Conservation (phyloP, 2,888 invertebrate species). For the Synanthedon formicaeformis region DNA sequence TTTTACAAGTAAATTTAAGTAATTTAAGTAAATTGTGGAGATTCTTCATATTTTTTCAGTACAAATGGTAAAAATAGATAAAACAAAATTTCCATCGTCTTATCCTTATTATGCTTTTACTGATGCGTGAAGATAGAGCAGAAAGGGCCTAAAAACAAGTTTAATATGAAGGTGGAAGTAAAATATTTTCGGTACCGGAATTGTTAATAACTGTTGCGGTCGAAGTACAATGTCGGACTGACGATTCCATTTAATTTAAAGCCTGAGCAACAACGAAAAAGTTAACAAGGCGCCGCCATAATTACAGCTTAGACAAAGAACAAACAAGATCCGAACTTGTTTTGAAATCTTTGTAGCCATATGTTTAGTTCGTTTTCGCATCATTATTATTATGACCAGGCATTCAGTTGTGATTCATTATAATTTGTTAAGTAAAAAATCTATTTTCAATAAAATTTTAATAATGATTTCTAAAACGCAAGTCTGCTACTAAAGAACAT, state of each 20-base stretch:
- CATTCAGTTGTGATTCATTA: too few relatives aligned
- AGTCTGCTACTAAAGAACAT: too few relatives aligned
- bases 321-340: conserved; percentile 52
- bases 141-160: conserved; percentile 55
- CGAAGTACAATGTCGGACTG: conserved; percentile 31
- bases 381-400: conserved; percentile 11
- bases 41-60: too few relatives aligned
- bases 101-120: conserved; percentile 31
- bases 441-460: too few relatives aligned
- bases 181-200: conserved; percentile 66
- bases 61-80: too few relatives aligned
- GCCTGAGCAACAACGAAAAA: conserved; percentile 47
- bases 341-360: conserved; percentile 45
- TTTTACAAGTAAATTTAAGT: too few relatives aligned
- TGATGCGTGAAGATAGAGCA: conserved; percentile 28
- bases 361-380: conserved; percentile 37
- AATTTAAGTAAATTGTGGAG: too few relatives aligned
- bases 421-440: too few relatives aligned
- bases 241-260: conserved; percentile 65
- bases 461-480: too few relatives aligned
- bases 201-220: conserved; percentile 66
- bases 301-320: conserved; percentile 57
- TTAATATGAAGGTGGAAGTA: conserved; percentile 68
- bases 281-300: conserved; percentile 63
- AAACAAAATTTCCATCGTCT: background rate